A percentile compares a stretch with the other conserved stretches of the same genome.
phyloP scores from a whole-genome alignment of 2,797 vertebrate species.

The Adrianichthys oophorus region DNA sequence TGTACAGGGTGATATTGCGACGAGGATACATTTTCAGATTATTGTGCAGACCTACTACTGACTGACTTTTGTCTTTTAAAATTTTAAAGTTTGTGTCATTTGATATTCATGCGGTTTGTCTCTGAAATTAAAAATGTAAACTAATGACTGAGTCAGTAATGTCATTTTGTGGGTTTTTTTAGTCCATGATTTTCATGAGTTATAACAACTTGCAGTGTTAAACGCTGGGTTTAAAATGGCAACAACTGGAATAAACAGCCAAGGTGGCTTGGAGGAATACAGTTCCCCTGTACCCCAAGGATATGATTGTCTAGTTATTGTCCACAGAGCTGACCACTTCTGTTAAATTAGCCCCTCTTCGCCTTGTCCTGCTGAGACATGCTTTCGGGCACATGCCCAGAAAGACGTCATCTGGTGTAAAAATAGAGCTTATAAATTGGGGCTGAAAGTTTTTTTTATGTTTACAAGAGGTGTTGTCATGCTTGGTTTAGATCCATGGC shows the following conservation, averaged over 20 bases:
- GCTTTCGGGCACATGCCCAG: not conserved
- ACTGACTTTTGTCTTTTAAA: too few species aligned
- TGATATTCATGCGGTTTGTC: slow-evolving; percentile 1
- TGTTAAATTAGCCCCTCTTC: slow-evolving; percentile 54
- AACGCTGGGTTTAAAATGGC: slow-evolving; percentile 32
- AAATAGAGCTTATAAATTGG: slow-evolving; percentile 67
- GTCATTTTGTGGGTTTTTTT: slow-evolving; percentile 1
- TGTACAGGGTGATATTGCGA: too few species aligned
- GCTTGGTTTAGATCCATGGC: slow-evolving; percentile 65
- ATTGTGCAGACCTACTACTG: too few species aligned
- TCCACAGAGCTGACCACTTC: slow-evolving; percentile 61
- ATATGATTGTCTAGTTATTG: slow-evolving; percentile 66
- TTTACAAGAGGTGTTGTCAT: slow-evolving; percentile 72
- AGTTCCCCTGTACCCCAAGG: slow-evolving; percentile 56
- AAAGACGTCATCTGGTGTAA: slow-evolving; percentile 59
- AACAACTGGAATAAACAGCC: slow-evolving; percentile 40
- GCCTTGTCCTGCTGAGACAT: slow-evolving; percentile 39
- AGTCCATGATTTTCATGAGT: slow-evolving; percentile 6
- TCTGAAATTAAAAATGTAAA: not conserved
- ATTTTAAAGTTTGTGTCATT: not conserved
- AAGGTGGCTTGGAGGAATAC: slow-evolving; percentile 44
- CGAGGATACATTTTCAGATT: too few species aligned
- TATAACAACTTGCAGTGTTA: slow-evolving; percentile 26
- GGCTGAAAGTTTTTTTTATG: slow-evolving; percentile 51
- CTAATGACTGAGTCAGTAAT: not conserved